A percentile compares a stretch with the other conserved stretches of the same genome.
Evolutionary conservation across 2,888 invertebrate species (phyloP).

Genomic region (Chrysina gloriosa): DNA sequence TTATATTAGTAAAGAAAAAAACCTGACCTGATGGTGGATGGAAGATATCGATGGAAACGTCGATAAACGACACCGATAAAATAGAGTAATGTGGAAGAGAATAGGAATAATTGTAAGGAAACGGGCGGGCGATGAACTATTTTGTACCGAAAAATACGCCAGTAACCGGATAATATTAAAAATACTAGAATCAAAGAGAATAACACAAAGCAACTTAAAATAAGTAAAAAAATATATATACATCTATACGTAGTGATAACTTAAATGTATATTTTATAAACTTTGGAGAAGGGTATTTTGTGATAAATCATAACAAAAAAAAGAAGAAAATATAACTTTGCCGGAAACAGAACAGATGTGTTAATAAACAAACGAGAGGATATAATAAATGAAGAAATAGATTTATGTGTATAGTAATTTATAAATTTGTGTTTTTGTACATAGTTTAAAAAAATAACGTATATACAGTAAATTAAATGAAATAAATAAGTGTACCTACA

Average conservation of each 20-base stretch:
- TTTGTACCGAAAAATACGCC: background rate
- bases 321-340: constrained; percentile 13
- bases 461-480: constrained; percentile 27
- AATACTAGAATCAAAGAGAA: constrained; percentile 8
- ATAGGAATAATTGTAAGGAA: too few species aligned
- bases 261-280: constrained; percentile 42
- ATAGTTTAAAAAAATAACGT: constrained; percentile 29
- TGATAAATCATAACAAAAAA: constrained; percentile 39
- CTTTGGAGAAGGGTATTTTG: constrained; percentile 42
- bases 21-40: background rate
- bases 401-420: constrained; percentile 34
- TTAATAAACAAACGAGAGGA: constrained; percentile 21
- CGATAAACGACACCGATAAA: background rate
- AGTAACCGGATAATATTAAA: background rate
- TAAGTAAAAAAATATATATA: constrained; percentile 5
- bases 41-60: background rate
- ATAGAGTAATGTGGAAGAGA: too few species aligned
- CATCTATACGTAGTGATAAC: constrained; percentile 14
- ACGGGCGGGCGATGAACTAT: background rate
- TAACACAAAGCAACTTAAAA: constrained; percentile 4
- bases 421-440: constrained; percentile 35
- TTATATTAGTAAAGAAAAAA: background rate
- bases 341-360: constrained; percentile 11
- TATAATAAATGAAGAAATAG: constrained; percentile 19
- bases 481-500: constrained; percentile 34